Base-by-base conservation (phyloP, 1,140 invertebrate genomes). In the Drosophila ficusphila region DNA sequence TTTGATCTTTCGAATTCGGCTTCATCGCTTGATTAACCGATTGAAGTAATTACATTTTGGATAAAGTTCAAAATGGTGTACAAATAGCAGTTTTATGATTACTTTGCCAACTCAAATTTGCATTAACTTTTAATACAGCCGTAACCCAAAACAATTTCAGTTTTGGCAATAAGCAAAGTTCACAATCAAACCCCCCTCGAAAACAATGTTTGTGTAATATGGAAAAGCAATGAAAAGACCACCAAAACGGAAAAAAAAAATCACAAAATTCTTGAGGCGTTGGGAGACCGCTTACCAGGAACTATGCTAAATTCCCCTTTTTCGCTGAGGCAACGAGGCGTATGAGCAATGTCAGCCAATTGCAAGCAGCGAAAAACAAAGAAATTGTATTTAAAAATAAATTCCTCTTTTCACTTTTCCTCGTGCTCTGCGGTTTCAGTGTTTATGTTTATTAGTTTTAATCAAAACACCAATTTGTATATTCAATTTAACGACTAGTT, bases 391-490 rank as follows among this genome's bases (percentile, higher is more conserved):
- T 68, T 68, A 68, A 68, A 68, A 68, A 67, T 68, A 68, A 68
- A 68, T 67, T 68, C 25, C 34, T 41, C 42, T 31, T 19, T 25
- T 42, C 9, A 16, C 41, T 27, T 8, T 14, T 41, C 7, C 18
- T 19, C 4, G 19, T 7, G 21, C 19, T 25, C 7, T 9, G 29
- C 29, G 19, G 21, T 27, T 31, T 18, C 11, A 5, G 31, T 68
- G 64, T 68, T 68, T 68, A 67, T 68, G 64, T 68, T 67, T 68
- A 68, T 68, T 68, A 68, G 61, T 67, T 68, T 68, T 68, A 68
- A 67, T 67, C 61, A 68, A 68, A 68, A 68, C 64, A 68, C 61
- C 64, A 68, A 67, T 68, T 68, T 68, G 64, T 68, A 51, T 68
- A 68, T 68, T 67, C 64, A 52, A 51, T 68, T 68, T 68, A 68